phyloP scores from a whole-genome alignment of 1,140 invertebrate species.

The Cephus cinctus region DNA sequence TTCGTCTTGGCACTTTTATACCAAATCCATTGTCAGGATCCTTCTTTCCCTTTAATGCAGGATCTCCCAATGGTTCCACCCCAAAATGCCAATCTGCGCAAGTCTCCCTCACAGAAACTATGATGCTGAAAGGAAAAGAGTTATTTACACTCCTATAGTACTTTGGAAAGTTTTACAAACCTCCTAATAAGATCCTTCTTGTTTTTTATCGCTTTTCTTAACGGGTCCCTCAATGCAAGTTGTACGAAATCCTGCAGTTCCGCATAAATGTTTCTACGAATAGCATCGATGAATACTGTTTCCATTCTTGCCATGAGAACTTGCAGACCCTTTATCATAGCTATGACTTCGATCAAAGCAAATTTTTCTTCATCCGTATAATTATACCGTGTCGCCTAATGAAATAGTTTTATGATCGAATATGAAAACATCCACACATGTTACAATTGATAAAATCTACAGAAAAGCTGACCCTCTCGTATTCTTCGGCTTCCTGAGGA shows the following conservation, averaged over 20 bases:
- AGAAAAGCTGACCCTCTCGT: constrained; percentile 77
- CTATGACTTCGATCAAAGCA: constrained; percentile 96
- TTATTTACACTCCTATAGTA: no score
- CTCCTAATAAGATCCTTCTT: constrained; percentile 95
- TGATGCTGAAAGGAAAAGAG: constrained; percentile 76
- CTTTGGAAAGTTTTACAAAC: no score
- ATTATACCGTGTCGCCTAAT: constrained; percentile 92
- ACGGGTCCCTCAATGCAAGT: constrained; percentile 82
- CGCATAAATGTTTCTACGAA: constrained; percentile 91
- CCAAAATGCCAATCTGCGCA: constrained; percentile 95
- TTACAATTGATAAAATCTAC: constrained; percentile 12
- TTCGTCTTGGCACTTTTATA: constrained; percentile 89
- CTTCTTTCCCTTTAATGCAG: constrained; percentile 93
- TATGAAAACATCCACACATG: no score
- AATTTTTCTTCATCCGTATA: constrained; percentile 98
- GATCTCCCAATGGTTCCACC: constrained; percentile 89
- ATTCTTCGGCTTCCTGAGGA: constrained; percentile 97
- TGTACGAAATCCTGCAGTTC: constrained; percentile 99
- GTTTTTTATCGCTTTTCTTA: constrained; percentile 96
- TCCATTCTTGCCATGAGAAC: constrained; percentile 97
- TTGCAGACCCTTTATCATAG: constrained; percentile 99
- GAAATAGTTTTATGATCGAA: no score
- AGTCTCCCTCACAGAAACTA: constrained; percentile 93
- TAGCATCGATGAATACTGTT: constrained; percentile 95
- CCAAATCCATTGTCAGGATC: constrained; percentile 89